Conservation (phyloP, 1,140 invertebrate species). For the Cyclargus thomasi region DNA sequence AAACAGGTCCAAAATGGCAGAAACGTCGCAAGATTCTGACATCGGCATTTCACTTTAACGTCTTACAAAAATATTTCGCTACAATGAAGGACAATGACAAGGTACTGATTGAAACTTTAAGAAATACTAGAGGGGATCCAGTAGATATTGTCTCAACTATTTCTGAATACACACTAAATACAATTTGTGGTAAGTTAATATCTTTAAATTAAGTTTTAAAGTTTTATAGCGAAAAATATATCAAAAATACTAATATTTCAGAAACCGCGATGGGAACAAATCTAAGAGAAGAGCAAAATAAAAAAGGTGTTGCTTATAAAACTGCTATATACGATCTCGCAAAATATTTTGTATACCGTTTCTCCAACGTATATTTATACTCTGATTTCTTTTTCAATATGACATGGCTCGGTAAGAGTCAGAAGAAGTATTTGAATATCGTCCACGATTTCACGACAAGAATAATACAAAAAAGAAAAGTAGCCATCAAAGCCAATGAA, state of each 20-base stretch:
- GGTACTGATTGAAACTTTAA: too few species aligned
- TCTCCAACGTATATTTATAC: constrained; percentile 45
- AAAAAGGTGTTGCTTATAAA: constrained; percentile 48
- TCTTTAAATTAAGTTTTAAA: not conserved
- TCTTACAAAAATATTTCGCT: too few species aligned
- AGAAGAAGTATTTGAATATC: constrained; percentile 37
- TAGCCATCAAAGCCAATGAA: not conserved
- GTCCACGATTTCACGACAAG: constrained; percentile 27
- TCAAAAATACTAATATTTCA: too few species aligned
- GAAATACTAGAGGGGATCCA: too few species aligned
- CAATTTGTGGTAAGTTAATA: too few species aligned
- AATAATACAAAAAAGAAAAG: constrained; percentile 29
- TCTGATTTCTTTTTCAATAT: constrained; percentile 41
- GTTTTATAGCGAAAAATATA: too few species aligned
- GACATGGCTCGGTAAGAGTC: constrained; percentile 28
- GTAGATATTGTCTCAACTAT: too few species aligned
- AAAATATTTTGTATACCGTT: constrained; percentile 44
- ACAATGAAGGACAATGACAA: too few species aligned
- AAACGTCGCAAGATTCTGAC: too few species aligned
- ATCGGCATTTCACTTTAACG: too few species aligned
- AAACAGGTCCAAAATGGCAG: too few species aligned
- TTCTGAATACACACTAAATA: too few species aligned
- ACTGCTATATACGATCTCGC: constrained; percentile 54
- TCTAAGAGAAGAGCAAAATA: constrained; percentile 32
- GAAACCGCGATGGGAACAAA: constrained; percentile 69